A percentile compares a stretch with the other conserved stretches of the same genome.
Evolutionary conservation across 2,113 vertebrate species (phyloP).

Genomic region (Onychostruthus taczanowskii): DNA sequence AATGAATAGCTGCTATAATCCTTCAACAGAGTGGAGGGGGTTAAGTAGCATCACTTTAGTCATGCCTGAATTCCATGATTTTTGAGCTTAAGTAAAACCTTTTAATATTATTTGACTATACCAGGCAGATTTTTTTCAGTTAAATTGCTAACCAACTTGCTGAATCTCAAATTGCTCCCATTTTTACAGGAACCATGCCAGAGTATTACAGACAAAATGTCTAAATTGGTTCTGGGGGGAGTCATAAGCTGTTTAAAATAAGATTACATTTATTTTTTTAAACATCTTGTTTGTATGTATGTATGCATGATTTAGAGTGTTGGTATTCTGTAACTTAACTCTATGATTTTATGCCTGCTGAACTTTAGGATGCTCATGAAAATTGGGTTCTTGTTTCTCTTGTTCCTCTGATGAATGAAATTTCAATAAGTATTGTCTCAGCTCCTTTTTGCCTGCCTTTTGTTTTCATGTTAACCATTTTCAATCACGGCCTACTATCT

Average conservation of each 20-base stretch:
- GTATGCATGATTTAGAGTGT: slow-evolving; percentile 70
- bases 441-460: not conserved
- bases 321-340: slow-evolving; percentile 70
- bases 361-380: slow-evolving; percentile 57
- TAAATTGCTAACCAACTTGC: slow-evolving; percentile 63
- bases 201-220: slow-evolving; percentile 69
- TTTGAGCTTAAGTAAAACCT: slow-evolving; percentile 49
- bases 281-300: slow-evolving; percentile 77
- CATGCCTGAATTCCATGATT: slow-evolving; percentile 47
- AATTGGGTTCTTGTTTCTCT: slow-evolving; percentile 56
- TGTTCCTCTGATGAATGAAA: slow-evolving; percentile 50
- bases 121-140: not conserved
- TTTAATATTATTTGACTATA: slow-evolving; percentile 59
- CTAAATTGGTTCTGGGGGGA: slow-evolving; percentile 70
- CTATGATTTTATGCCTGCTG: slow-evolving; percentile 69
- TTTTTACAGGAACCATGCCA: slow-evolving; percentile 64
- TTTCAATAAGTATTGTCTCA: slow-evolving; percentile 63
- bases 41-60: slow-evolving; percentile 46
- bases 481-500: slow-evolving; percentile 16
- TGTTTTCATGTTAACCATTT: slow-evolving; percentile 32
- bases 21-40: not conserved
- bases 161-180: slow-evolving; percentile 68
- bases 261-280: slow-evolving; percentile 71
- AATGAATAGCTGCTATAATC: not conserved
- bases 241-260: slow-evolving; percentile 69